Evolutionary conservation across 1,140 invertebrate species (phyloP).

Genomic region (Eupeodes corollae): DNA sequence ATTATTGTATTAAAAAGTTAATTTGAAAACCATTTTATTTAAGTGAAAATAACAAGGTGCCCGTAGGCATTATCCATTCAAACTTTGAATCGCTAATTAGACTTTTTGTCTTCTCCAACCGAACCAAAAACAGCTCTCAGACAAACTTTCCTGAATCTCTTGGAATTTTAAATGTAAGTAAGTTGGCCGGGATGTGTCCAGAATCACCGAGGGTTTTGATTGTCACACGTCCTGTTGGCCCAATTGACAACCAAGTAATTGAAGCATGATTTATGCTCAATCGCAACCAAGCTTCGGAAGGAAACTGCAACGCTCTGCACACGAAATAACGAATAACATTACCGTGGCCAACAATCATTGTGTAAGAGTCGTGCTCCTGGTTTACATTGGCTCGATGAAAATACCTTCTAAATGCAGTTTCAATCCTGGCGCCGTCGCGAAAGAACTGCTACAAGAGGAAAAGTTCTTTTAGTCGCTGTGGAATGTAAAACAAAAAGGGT

Average conservation of each 20-base stretch:
- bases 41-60: too few species aligned
- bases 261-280: conserved; percentile 84
- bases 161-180: conserved; percentile 28
- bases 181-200: conserved; percentile 64
- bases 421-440: conserved; percentile 90
- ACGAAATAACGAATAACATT: conserved; percentile 98
- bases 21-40: too few species aligned
- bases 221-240: conserved; percentile 73
- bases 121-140: conserved; percentile 3
- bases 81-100: too few species aligned
- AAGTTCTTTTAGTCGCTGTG: not conserved
- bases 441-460: conserved; percentile 68
- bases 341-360: conserved; percentile 91
- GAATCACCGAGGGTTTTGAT: conserved; percentile 72
- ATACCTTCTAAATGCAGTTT: conserved; percentile 90
- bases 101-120: too few species aligned
- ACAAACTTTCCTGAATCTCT: conserved; percentile 29
- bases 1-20: too few species aligned
- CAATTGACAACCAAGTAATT: conserved; percentile 83
- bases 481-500: not conserved
- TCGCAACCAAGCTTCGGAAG: conserved; percentile 91
- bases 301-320: conserved; percentile 95
- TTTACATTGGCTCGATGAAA: conserved; percentile 76
- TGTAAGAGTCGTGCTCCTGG: conserved; percentile 78
- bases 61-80: too few species aligned